Percentiles rank a stretch among this genome's conserved stretches.
These are phyloP conservation scores for Dipodomys stephensi DNA, from an alignment of 2,113 vertebrate species.

Conservation along the genomic window DNA sequence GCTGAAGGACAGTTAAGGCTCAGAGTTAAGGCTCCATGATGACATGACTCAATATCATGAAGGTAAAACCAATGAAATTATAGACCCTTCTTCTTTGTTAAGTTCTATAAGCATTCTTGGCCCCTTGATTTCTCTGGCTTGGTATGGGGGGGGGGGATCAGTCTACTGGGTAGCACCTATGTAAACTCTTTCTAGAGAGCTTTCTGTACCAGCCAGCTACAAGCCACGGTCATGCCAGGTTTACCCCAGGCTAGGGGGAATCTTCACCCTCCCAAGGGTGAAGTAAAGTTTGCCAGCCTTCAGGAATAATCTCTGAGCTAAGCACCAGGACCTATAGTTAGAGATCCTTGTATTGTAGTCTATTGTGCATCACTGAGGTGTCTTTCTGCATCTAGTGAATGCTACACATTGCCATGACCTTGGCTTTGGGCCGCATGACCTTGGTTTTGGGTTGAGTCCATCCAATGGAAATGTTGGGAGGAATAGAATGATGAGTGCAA, in stretches of 20 bases:
- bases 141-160: too few species aligned
- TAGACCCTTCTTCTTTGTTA: too few species aligned
- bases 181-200: not conserved
- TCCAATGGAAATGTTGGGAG: too few species aligned
- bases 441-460: not conserved
- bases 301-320: not conserved
- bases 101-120: too few species aligned
- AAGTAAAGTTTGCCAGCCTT: not conserved
- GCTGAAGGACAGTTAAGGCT: too few species aligned
- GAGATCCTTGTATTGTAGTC: not conserved
- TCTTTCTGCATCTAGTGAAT: not conserved
- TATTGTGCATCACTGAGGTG: not conserved
- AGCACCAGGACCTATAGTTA: not conserved
- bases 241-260: not conserved
- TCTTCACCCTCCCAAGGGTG: too few species aligned
- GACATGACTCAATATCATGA: too few species aligned
- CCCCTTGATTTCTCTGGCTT: not conserved
- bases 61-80: too few species aligned
- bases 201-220: not conserved
- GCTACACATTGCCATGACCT: not conserved
- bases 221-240: fast-evolving
- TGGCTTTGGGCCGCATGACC: not conserved
- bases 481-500: not conserved
- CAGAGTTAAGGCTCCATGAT: too few species aligned
- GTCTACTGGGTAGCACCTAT: not conserved